A percentile compares a stretch with the other conserved stretches of the same genome.
These are phyloP conservation scores for Ophion slaviceki DNA, from an alignment of 2,888 invertebrate genomes.

Conservation along the genomic window DNA sequence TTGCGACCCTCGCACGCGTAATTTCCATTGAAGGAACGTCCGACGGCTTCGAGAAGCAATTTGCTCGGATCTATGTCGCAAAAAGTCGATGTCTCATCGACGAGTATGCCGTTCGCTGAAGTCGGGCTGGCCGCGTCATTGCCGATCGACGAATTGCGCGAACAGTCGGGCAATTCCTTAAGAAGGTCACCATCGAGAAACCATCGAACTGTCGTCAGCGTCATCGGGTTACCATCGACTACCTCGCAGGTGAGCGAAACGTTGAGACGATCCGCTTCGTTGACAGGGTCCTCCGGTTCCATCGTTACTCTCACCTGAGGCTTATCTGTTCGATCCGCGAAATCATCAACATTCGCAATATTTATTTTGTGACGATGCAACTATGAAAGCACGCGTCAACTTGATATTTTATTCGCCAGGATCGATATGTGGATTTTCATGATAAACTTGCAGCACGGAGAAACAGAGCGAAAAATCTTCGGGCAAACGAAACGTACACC, in stretches of 20 bases:
- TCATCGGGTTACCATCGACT: slow-evolving; percentile 90
- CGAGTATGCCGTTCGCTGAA: slow-evolving; percentile 66
- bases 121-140: slow-evolving; percentile 66
- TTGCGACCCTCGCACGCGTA: slow-evolving; percentile 97
- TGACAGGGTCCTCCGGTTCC: slow-evolving; percentile 90
- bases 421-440: neutral
- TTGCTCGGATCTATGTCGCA: slow-evolving; percentile 95
- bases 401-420: neutral
- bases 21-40: slow-evolving; percentile 95
- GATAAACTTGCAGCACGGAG: neutral
- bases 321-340: slow-evolving; percentile 86
- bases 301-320: slow-evolving; percentile 91
- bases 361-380: neutral
- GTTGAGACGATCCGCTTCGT: slow-evolving; percentile 91
- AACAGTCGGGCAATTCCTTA: slow-evolving; percentile 94
- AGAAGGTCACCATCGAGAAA: slow-evolving; percentile 92
- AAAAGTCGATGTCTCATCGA: slow-evolving; percentile 85
- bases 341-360: neutral
- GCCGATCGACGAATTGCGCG: slow-evolving; percentile 82
- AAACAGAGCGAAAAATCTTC: neutral
- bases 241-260: slow-evolving; percentile 93
- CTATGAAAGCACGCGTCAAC: neutral
- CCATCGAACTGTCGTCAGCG: slow-evolving; percentile 92
- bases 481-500: neutral
- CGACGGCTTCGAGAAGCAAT: slow-evolving; percentile 93